Conservation (phyloP, 2,113 vertebrate genomes). For the Upupa epops region DNA sequence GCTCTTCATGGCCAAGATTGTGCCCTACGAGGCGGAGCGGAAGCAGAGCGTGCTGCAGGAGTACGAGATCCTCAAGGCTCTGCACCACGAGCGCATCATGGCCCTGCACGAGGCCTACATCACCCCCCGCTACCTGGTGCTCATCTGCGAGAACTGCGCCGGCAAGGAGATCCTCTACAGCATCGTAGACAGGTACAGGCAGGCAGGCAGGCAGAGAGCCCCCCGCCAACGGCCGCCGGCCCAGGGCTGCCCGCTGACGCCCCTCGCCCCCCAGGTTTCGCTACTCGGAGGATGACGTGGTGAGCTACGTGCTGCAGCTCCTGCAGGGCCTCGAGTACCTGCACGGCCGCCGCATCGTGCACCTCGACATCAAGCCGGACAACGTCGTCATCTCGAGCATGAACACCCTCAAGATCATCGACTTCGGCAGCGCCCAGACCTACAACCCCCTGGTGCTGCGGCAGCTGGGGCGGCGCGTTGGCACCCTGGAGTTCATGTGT, state of each 20-base stretch:
- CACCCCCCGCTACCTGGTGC: constrained; percentile 95
- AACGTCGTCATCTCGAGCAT: constrained; percentile 88
- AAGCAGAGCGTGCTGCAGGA: constrained; percentile 90
- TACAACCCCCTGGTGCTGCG: constrained; percentile 92
- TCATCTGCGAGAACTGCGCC: constrained; percentile 91
- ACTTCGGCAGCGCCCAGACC: constrained; percentile 92
- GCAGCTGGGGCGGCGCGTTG: constrained; percentile 85
- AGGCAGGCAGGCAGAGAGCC: fast-evolving
- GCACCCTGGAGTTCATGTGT: constrained; percentile 97
- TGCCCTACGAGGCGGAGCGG: constrained; percentile 89
- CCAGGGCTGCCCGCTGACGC: neutral
- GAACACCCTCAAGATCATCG: constrained; percentile 94
- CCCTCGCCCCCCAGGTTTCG: constrained; percentile 82
- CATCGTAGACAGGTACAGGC: constrained; percentile 87
- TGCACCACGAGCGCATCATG: constrained; percentile 94
- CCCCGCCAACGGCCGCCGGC: fast-evolving
- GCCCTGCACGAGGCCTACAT: constrained; percentile 94
- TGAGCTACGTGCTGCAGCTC: constrained; percentile 88
- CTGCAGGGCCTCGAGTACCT: constrained; percentile 95
- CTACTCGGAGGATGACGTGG: constrained; percentile 96
- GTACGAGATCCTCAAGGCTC: constrained; percentile 92
- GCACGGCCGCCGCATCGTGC: constrained; percentile 86
- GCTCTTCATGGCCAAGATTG: constrained; percentile 95
- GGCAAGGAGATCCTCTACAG: constrained; percentile 95
- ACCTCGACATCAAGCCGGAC: constrained; percentile 96